These are phyloP conservation scores for Discoglossus pictus DNA, from an alignment of 2,797 vertebrate species.

Conservation along the genomic window DNA sequence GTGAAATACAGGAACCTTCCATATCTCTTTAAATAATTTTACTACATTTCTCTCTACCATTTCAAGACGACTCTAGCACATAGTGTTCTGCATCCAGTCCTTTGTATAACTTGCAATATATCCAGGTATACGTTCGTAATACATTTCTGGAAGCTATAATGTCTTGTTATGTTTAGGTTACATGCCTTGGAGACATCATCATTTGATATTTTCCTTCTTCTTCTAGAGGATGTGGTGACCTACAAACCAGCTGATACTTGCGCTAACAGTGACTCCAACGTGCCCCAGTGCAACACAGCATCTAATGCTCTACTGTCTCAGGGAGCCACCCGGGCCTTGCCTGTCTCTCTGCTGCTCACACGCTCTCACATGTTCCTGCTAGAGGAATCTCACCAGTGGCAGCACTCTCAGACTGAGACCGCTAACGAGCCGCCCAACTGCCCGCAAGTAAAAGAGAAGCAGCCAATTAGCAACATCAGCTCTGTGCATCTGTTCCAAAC, in stretches of 20 bases:
- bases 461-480: slow-evolving; percentile 89
- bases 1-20: too few species aligned
- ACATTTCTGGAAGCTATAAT: too few species aligned
- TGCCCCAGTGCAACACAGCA: background rate
- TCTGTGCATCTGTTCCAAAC: slow-evolving; percentile 79
- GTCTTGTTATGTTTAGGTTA: too few species aligned
- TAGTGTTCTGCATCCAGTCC: too few species aligned
- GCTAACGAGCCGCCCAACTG: slow-evolving; percentile 39
- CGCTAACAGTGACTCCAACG: background rate
- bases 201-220: too few species aligned
- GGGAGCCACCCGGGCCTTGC: slow-evolving; percentile 57
- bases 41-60: too few species aligned
- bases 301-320: background rate
- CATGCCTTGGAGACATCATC: too few species aligned
- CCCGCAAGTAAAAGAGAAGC: slow-evolving; percentile 71
- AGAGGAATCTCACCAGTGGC: slow-evolving; percentile 74
- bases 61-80: too few species aligned
- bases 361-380: slow-evolving; percentile 83
- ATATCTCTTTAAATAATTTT: too few species aligned
- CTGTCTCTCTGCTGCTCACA: slow-evolving; percentile 86
- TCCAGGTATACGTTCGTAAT: too few species aligned
- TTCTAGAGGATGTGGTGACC: slow-evolving; percentile 16
- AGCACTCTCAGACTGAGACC: slow-evolving; percentile 46
- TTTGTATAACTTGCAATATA: too few species aligned
- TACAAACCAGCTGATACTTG: background rate